Evolutionary conservation across 2,888 invertebrate genomes (phyloP), one percentile per base, ranked within the genome.

Genomic region (Lissocephala sabroskyi): DNA sequence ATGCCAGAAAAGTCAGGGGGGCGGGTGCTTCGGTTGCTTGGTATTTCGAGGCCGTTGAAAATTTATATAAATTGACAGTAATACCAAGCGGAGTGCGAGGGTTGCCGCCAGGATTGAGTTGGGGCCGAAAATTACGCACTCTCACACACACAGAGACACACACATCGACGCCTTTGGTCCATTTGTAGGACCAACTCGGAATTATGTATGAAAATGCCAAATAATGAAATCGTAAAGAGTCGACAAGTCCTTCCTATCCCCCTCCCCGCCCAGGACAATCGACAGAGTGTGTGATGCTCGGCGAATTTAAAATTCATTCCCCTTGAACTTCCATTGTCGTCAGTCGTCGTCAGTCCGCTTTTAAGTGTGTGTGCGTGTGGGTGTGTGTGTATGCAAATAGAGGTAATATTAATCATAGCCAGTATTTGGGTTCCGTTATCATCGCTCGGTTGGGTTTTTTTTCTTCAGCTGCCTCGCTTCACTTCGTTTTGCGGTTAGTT

Each of bases 161-260:
- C 3, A 7, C 23, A 5, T 3, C 4, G 23, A 23, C 3, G 4
- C 7, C 7, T 23, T 23, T 46, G 29, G 18, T 44, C 35, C 45
- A 45, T 17, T 16, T 6, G 16, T 41, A 30, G 16, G 11, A 5
- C 16, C n/a, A 18, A 13, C 23, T 16, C 16, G n/a, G 74, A 67
- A 67, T 67, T 74, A 67, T 74, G 66, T 74, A 66, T 62, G 61
- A 67, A 60, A 67, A 56, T 56, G 59, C 52, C 57, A 75, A 75
- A 70, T 75, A 70, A 70, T 70, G 68, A 70, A 70, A 70, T 70
- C 68, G 68, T 70, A 70, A 68, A 68, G 76, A 75, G 76, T 35
- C 35, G n/a, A 35, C 35, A 35, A 14, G 14, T 13, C 13, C 33
- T 33, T 3, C 13, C 17, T 2, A 10, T 16, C 35, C 16, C 35